A percentile compares a stretch with the other conserved stretches of the same genome.
phyloP scores from a whole-genome alignment of 1,140 invertebrate species.

The Dinoponera quadriceps region DNA sequence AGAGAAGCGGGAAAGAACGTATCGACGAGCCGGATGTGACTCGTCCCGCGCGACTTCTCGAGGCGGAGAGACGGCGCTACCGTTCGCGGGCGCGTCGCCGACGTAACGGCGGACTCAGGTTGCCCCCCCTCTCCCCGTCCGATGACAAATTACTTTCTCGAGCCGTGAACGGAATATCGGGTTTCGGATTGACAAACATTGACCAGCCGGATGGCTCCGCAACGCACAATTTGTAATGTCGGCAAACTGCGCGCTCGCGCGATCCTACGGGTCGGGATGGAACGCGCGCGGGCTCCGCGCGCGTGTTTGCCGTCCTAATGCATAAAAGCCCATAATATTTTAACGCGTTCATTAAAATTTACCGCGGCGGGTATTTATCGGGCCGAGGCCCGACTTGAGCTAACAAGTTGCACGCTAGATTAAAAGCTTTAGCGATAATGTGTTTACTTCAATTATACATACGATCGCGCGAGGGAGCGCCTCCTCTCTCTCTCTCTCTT shows the following conservation, averaged over 20 bases:
- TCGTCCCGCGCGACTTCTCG: not conserved
- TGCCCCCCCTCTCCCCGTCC: not conserved
- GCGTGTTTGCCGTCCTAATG: constrained; percentile 70
- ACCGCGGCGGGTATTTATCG: constrained; percentile 65
- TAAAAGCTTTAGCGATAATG: constrained; percentile 78
- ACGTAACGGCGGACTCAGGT: constrained; percentile 2
- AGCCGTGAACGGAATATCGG: constrained; percentile 70
- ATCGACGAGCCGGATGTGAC: no score
- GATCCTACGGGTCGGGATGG: constrained; percentile 35
- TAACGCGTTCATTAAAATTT: constrained; percentile 70
- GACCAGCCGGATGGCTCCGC: constrained; percentile 65
- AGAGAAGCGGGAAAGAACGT: no score
- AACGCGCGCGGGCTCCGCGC: constrained; percentile 36
- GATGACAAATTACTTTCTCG: constrained; percentile 79
- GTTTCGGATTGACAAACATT: constrained; percentile 76
- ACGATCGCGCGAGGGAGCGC: not conserved
- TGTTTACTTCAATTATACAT: constrained; percentile 68
- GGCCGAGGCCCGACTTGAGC: constrained; percentile 53
- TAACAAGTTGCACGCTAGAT: constrained; percentile 73
- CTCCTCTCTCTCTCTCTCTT: not conserved
- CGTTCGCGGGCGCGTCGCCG: not conserved
- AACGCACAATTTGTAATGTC: constrained; percentile 68
- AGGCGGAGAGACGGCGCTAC: constrained; percentile 7
- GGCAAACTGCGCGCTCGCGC: constrained; percentile 56
- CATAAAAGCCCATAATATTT: constrained; percentile 67